Conservation (phyloP, 2,113 vertebrate genomes). For the Thermophis baileyi region DNA sequence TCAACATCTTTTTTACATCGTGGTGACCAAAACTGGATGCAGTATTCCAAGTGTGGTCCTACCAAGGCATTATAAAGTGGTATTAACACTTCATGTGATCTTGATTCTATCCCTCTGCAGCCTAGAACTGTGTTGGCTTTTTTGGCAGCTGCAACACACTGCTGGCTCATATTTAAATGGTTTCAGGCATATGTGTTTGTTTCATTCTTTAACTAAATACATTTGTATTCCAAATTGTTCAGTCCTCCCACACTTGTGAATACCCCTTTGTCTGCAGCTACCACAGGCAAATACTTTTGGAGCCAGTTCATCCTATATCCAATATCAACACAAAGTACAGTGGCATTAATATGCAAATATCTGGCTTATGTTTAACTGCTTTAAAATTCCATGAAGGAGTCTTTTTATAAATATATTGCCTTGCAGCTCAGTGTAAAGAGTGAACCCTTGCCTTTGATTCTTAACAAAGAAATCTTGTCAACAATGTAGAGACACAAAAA, state of each 20-base stretch:
- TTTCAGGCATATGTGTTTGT: not conserved
- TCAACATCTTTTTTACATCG: too few relatives aligned
- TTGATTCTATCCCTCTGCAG: too few relatives aligned
- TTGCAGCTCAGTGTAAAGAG: slow-evolving; percentile 49
- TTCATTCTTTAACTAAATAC: slow-evolving; percentile 24
- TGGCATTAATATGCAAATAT: slow-evolving; percentile 54
- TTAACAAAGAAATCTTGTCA: slow-evolving; percentile 6
- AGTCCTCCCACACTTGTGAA: slow-evolving; percentile 17
- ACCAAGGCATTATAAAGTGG: too few relatives aligned
- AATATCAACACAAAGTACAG: slow-evolving; percentile 50
- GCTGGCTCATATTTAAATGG: too few relatives aligned
- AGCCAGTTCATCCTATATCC: slow-evolving; percentile 56
- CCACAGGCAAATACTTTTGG: slow-evolving; percentile 42
- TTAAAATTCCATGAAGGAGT: slow-evolving; percentile 60
- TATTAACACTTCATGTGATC: too few relatives aligned
- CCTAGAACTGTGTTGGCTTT: too few relatives aligned
- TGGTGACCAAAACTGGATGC: too few relatives aligned
- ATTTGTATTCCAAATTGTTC: slow-evolving; percentile 24
- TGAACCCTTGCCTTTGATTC: slow-evolving; percentile 39
- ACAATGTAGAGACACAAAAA: not conserved
- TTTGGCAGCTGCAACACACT: too few relatives aligned
- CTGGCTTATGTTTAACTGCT: slow-evolving; percentile 65
- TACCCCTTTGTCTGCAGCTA: slow-evolving; percentile 43
- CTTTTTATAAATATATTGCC: slow-evolving; percentile 31
- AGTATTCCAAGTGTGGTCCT: too few relatives aligned